Percentiles rank a stretch among this genome's conserved stretches.
Conservation (phyloP, 2,888 invertebrate species). For the Meta bourneti region DNA sequence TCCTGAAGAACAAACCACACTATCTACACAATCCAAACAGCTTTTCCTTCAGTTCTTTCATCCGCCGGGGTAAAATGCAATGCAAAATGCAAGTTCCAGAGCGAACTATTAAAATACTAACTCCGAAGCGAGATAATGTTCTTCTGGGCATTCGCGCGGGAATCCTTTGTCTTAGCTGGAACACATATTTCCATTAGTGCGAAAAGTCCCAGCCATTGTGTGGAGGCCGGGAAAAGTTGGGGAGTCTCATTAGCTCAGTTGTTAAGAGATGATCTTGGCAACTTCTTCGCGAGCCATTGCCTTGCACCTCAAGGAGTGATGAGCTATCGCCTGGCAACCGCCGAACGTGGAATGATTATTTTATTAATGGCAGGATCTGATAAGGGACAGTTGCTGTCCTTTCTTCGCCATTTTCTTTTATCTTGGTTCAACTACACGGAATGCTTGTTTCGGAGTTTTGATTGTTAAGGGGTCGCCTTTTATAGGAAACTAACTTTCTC, state of each 20-base stretch:
- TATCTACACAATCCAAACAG: neutral
- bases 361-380: slow-evolving; percentile 27
- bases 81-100: neutral
- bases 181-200: slow-evolving; percentile 35
- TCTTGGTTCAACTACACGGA: neutral
- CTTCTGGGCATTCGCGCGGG: neutral
- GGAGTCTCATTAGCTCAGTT: neutral
- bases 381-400: neutral
- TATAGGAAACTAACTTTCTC: neutral
- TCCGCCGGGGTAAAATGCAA: no score
- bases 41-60: no score
- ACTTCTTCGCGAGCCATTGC: slow-evolving; percentile 25
- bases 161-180: slow-evolving; percentile 20
- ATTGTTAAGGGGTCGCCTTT: neutral
- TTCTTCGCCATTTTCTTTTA: neutral
- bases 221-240: neutral
- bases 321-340: slow-evolving; percentile 10
- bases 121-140: slow-evolving; percentile 14
- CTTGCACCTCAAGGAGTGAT: slow-evolving; percentile 3
- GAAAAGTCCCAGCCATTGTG: slow-evolving; percentile 14
- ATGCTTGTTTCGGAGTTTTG: neutral
- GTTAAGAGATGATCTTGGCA: slow-evolving; percentile 21
- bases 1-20: neutral
- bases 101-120: slow-evolving; percentile 12
- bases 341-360: slow-evolving; percentile 23